These are phyloP conservation scores for Stegostoma tigrinum DNA, from an alignment of 2,113 vertebrate genomes.

Conservation along the genomic window DNA sequence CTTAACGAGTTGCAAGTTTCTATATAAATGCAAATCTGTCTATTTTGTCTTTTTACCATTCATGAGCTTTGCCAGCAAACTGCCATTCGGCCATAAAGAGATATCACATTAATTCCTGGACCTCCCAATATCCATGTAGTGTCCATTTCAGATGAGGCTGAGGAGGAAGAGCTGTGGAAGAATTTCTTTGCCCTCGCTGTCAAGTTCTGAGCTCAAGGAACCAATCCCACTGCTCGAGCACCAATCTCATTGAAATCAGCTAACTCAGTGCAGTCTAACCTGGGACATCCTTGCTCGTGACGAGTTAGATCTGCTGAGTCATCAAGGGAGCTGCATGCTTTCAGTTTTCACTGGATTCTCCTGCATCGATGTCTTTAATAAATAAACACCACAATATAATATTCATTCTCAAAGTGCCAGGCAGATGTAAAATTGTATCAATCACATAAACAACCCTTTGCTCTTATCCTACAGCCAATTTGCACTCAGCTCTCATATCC, in stretches of 20 bases:
- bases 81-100: not conserved
- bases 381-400: not conserved
- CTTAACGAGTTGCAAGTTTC: not conserved
- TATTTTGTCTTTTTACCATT: not conserved
- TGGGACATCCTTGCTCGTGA: not conserved
- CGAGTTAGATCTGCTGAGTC: not conserved
- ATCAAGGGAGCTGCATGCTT: not conserved
- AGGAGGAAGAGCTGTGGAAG: not conserved
- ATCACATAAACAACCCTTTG: not conserved
- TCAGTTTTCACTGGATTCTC: slow-evolving; percentile 1
- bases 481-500: not conserved
- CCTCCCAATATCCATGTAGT: not conserved
- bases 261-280: not conserved
- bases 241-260: not conserved
- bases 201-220: not conserved
- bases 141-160: not conserved
- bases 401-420: not conserved
- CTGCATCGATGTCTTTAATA: not conserved
- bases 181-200: not conserved
- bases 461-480: not conserved
- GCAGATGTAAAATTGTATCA: slow-evolving; percentile 6
- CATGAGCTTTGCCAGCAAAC: not conserved
- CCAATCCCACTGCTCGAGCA: not conserved
- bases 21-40: not conserved
- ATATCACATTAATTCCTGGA: not conserved